A percentile compares a stretch with the other conserved stretches of the same genome.
Conservation (phyloP, 2,797 vertebrate genomes). For the Enteromius anoplus region DNA sequence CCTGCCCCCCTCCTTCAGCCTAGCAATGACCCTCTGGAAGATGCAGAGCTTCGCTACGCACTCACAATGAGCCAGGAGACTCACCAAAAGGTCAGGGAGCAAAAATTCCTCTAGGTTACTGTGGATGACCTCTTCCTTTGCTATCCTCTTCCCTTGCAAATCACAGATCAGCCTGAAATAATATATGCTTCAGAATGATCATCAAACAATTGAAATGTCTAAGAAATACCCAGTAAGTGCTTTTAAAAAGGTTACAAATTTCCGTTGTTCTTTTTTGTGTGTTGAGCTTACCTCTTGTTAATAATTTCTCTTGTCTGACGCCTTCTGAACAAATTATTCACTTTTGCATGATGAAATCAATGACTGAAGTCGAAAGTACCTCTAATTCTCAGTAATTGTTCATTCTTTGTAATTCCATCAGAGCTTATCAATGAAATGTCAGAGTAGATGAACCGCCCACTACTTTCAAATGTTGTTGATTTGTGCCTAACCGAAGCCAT, state of each 20-base stretch:
- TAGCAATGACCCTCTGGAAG: constrained; percentile 78
- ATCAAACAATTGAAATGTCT: not conserved
- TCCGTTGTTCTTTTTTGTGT: not conserved
- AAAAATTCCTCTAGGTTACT: constrained; percentile 65
- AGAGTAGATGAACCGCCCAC: constrained; percentile 1
- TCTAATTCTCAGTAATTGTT: constrained; percentile 15
- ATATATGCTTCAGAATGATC: not conserved
- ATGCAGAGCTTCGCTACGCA: constrained; percentile 90
- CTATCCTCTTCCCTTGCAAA: constrained; percentile 40
- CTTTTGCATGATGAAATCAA: constrained; percentile 29
- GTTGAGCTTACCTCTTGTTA: constrained; percentile 9
- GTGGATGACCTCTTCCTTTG: constrained; percentile 44
- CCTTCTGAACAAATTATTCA: not conserved
- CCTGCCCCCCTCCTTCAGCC: constrained; percentile 73
- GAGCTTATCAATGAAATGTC: not conserved
- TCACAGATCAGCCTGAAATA: constrained; percentile 42
- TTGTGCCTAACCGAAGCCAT: constrained; percentile 33
- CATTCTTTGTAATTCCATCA: not conserved
- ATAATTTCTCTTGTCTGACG: not conserved
- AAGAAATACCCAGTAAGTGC: not conserved
- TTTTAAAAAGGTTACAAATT: not conserved
- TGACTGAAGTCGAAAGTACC: not conserved
- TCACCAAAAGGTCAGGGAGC: constrained; percentile 89
- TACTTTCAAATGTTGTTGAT: not conserved
- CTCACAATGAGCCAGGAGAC: constrained; percentile 92